Evolutionary conservation across 2,797 vertebrate species (phyloP).

Genomic region (Anisognathus igniventris): DNA sequence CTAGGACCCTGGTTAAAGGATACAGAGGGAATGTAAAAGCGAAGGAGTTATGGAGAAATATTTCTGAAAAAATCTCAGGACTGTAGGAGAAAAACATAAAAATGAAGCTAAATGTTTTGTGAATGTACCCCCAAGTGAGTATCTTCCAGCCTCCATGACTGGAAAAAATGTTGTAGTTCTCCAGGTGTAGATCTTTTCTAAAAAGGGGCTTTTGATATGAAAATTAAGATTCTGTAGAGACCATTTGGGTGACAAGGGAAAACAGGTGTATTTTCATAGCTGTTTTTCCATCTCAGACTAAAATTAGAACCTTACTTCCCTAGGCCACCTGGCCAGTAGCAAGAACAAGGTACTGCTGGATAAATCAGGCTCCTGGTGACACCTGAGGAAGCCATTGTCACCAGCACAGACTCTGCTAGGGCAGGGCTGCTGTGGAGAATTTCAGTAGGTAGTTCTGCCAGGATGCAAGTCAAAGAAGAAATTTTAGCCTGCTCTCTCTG

Average conservation of each 20-base stretch:
- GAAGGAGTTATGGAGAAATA: background rate
- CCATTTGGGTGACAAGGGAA: background rate
- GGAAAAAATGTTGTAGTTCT: background rate
- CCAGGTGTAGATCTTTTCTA: background rate
- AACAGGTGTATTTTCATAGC: background rate
- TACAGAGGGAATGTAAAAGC: background rate
- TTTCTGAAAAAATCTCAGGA: background rate
- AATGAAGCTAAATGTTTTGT: background rate
- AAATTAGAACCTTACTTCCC: background rate
- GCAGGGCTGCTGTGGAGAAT: background rate
- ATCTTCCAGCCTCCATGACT: background rate
- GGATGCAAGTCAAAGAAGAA: background rate
- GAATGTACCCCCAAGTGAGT: accelerated
- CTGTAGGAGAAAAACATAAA: background rate
- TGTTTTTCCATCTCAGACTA: background rate
- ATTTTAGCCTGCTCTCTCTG: background rate
- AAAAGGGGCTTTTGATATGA: background rate
- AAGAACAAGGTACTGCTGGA: background rate
- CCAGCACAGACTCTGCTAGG: background rate
- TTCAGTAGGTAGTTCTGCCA: background rate
- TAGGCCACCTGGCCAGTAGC: background rate
- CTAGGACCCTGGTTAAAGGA: background rate
- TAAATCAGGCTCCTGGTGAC: background rate
- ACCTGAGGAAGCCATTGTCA: background rate
- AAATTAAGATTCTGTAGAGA: background rate